phyloP scores from a whole-genome alignment of 2,888 invertebrate genomes.

The Bellardia bayeri region DNA sequence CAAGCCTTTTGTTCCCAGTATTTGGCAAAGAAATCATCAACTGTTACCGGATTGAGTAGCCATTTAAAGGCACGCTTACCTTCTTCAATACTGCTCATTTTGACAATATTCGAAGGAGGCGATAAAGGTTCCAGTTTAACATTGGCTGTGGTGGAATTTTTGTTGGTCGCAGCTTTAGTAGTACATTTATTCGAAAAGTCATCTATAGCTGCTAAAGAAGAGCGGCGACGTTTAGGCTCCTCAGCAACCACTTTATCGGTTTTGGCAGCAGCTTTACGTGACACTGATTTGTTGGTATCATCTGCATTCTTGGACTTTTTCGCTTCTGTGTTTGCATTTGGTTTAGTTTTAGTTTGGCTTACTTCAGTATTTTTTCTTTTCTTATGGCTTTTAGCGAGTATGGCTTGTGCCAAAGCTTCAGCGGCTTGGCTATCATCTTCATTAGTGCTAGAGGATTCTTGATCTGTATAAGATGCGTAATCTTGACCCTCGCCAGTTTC shows the following conservation, averaged over 20 bases:
- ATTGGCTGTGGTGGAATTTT: conserved; percentile 34
- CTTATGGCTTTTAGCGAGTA: conserved; percentile 13
- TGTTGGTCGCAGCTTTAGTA: background rate
- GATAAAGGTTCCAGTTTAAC: conserved; percentile 71
- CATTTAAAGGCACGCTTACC: conserved; percentile 88
- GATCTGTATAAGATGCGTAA: background rate
- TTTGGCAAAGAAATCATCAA: conserved; percentile 87
- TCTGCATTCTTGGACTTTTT: conserved; percentile 54
- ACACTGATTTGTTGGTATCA: background rate
- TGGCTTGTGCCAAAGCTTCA: background rate
- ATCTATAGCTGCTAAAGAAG: conserved; percentile 13
- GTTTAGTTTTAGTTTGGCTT: background rate
- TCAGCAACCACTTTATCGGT: background rate
- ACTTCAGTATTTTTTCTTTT: conserved; percentile 49
- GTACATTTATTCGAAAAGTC: conserved; percentile 4
- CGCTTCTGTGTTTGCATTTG: background rate
- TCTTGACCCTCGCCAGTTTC: background rate
- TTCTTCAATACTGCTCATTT: conserved; percentile 86
- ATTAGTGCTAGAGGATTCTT: conserved; percentile 5
- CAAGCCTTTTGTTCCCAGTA: conserved; percentile 94
- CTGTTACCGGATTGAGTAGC: conserved; percentile 89
- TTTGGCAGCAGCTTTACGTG: conserved; percentile 19
- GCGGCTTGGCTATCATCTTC: conserved; percentile 36
- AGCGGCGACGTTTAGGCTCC: background rate
- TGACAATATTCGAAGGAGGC: conserved; percentile 66